Conservation (phyloP, 2,888 invertebrate genomes). For the Muscina levida region DNA sequence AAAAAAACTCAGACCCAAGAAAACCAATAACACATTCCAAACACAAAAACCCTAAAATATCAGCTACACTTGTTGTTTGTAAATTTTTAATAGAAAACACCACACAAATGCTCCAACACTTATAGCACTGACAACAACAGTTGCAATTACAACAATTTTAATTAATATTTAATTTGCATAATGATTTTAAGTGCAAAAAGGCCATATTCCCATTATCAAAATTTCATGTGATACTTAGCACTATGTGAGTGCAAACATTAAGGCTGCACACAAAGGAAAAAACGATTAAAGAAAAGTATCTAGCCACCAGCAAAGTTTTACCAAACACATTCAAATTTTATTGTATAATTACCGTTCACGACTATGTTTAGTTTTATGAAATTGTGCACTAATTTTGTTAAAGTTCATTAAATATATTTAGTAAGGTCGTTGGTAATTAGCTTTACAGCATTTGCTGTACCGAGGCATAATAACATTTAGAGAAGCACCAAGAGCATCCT, state of each 20-base stretch:
- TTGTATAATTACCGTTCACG: no score
- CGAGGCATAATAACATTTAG: background rate
- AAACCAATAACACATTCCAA: no score
- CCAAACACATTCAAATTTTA: no score
- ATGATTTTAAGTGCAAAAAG: slow-evolving; percentile 49
- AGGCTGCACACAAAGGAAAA: background rate
- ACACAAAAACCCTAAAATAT: no score
- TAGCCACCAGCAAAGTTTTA: no score
- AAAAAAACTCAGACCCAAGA: no score
- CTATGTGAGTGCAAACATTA: background rate
- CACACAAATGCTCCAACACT: slow-evolving; percentile 19
- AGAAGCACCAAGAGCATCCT: background rate
- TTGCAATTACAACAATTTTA: slow-evolving; percentile 12
- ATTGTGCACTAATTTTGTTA: no score
- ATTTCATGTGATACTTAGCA: slow-evolving; percentile 43
- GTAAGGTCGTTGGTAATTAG: background rate
- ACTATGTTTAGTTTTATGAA: no score
- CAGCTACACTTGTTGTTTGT: slow-evolving; percentile 21
- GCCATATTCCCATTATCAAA: slow-evolving; percentile 29
- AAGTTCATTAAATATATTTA: no score
- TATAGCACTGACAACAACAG: background rate
- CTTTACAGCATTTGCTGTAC: background rate
- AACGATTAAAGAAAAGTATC: no score
- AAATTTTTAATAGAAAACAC: slow-evolving; percentile 53
- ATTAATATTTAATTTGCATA: slow-evolving; percentile 56